Evolutionary conservation across 1,140 invertebrate species (phyloP).

Genomic region (Phymastichus coffea): DNA sequence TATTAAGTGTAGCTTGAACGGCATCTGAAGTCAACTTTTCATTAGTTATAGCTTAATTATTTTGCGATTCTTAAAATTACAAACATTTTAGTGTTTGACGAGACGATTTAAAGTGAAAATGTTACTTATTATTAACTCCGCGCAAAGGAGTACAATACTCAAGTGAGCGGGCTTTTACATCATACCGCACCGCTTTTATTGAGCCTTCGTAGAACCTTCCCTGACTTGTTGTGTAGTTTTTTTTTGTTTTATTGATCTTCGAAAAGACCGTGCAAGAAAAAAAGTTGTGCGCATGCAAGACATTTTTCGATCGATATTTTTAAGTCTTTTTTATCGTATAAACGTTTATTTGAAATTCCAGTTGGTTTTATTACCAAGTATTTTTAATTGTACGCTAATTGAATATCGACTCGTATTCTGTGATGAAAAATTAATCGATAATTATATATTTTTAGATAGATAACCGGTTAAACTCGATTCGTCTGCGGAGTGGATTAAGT

Average conservation of each 20-base stretch:
- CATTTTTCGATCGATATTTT: constrained; percentile 34
- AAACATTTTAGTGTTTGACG: not conserved
- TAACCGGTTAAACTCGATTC: no score
- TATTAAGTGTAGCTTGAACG: no score
- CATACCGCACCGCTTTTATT: no score
- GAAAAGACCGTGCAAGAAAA: not conserved
- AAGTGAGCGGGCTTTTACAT: no score
- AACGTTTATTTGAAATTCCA: constrained; percentile 33
- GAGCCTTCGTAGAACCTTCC: constrained; percentile 5
- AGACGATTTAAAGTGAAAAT: not conserved
- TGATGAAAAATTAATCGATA: not conserved
- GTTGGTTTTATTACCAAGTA: not conserved
- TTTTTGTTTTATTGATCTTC: constrained; percentile 30
- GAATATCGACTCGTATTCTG: no score
- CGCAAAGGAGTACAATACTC: no score
- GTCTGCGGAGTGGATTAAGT: no score
- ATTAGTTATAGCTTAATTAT: no score
- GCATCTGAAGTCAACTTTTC: no score
- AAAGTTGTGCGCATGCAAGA: constrained; percentile 18
- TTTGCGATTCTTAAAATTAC: not conserved
- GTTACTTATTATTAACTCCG: not conserved
- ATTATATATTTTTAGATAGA: not conserved
- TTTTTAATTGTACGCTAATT: no score
- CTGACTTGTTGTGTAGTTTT: constrained; percentile 19
- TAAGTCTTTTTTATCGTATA: constrained; percentile 36